A percentile compares a stretch with the other conserved stretches of the same genome.
These are phyloP conservation scores for Mormyrops boulengeri DNA, from an alignment of 2,797 vertebrate genomes.

Conservation along the genomic window DNA sequence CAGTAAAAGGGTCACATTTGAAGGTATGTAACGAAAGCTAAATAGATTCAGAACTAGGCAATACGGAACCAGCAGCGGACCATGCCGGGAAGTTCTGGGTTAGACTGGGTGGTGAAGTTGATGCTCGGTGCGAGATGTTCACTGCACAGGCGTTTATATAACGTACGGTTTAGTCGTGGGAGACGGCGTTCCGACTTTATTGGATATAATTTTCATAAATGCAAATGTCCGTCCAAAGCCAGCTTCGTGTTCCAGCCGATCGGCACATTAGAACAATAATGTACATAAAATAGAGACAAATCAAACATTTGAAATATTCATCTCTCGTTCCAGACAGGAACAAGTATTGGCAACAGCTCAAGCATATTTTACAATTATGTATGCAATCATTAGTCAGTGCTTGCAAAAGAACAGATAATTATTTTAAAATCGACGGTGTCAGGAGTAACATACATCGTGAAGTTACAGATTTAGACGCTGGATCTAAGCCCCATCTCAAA, in stretches of 20 bases:
- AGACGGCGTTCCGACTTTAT: conserved; percentile 5
- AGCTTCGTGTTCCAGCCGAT: neutral
- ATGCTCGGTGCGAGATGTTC: neutral
- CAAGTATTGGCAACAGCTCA: conserved; percentile 11
- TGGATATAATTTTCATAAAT: neutral
- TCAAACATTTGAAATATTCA: conserved; percentile 10
- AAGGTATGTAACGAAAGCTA: neutral
- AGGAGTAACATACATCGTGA: neutral
- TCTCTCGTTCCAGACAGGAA: neutral
- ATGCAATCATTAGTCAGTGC: conserved; percentile 1
- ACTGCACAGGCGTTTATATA: neutral
- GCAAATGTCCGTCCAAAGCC: neutral
- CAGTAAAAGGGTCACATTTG: neutral
- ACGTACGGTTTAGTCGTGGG: neutral
- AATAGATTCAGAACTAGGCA: neutral
- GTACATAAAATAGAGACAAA: conserved; percentile 10
- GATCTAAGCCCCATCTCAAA: neutral
- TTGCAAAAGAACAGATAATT: conserved; percentile 6
- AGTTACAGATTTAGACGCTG: neutral
- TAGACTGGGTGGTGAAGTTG: neutral
- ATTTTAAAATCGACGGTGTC: neutral
- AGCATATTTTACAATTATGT: conserved; percentile 2
- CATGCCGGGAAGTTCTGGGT: neutral
- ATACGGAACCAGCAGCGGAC: neutral
- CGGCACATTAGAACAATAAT: conserved; percentile 4